Base-by-base conservation (phyloP, 1,140 invertebrate species). In the Drosophila virilis region DNA sequence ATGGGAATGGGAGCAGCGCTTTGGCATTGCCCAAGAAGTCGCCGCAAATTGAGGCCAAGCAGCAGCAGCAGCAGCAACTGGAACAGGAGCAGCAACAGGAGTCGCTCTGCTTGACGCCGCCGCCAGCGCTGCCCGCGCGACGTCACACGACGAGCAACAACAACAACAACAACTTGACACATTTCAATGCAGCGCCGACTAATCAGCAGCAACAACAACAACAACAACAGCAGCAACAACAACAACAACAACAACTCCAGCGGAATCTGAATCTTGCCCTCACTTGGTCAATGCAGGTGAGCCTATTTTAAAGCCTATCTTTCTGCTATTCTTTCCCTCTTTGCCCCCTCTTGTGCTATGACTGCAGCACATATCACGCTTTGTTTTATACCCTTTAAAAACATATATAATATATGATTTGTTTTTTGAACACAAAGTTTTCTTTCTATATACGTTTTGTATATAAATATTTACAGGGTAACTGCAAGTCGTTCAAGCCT, bases 1-100 rank as follows among this genome's bases (percentile, higher is more conserved):
- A 45, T 69, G 70, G 70, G 54, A 77, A 64, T 61, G 67, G 54
- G 59, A 70, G 43, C 62, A 71, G 32, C 59, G 74, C 52, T 52
- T 58, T 85, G 69, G 71, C 86, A 74, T 79, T 81, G 80, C 70
- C 69, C 72, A 88, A 88, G 65, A 86, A 90, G 55, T 73, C 77
- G 66, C 67, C 58, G 62, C 65, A 70, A 69, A 83, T 79, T 68
- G 76, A 73, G 78, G 80, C 71, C 45, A 79, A 62, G 32, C 72
- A 75, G 40, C 69, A 66, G 12, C 59, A 71, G 12, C 71, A 45
- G 42, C 55, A 73, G 17, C 32, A 42, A 33, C 43, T 48, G 42
- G 55, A 75, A 46, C 62, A 77, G 68, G 80, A 67, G 22, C 52
- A 13, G 37, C 37, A 45, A 61, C 43, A 68, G 69, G 68, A 77